Conservation (phyloP, 2,113 vertebrate genomes). For the Hemiprocne comata region DNA sequence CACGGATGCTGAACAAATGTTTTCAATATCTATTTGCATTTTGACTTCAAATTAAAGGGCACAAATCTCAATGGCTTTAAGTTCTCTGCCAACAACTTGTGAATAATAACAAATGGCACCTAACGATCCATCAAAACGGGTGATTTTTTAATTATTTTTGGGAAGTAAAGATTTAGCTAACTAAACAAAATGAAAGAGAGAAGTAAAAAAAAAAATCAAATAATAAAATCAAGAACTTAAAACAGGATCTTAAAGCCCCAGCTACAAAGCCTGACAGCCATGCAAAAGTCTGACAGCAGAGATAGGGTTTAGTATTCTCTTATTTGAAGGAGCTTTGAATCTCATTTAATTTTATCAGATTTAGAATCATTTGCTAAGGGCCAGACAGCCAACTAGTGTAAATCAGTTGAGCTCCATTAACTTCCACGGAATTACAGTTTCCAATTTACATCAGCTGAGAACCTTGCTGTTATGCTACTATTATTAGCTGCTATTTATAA, state of each 20-base stretch:
- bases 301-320: constrained; percentile 57
- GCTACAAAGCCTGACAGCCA: constrained; percentile 52
- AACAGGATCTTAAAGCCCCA: constrained; percentile 17
- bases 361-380: constrained; percentile 61
- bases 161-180: background rate
- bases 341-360: constrained; percentile 71
- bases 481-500: constrained; percentile 68
- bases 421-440: constrained; percentile 61
- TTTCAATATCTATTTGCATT: constrained; percentile 28
- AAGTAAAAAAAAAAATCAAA: constrained; percentile 32
- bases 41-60: constrained; percentile 64
- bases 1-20: constrained; percentile 12
- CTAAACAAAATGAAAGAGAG: constrained; percentile 11
- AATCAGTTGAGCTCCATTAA: constrained; percentile 69
- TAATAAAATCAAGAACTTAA: constrained; percentile 56
- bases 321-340: constrained; percentile 56
- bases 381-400: constrained; percentile 64
- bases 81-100: background rate
- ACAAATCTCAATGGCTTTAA: background rate
- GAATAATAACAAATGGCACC: constrained; percentile 21
- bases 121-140: background rate
- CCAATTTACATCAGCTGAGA: constrained; percentile 65
- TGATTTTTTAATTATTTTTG: constrained; percentile 14
- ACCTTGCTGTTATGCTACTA: constrained; percentile 51
- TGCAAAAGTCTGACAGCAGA: constrained; percentile 38